These are phyloP conservation scores for Ia io DNA, from an alignment of 2,113 vertebrate genomes.

Conservation along the genomic window DNA sequence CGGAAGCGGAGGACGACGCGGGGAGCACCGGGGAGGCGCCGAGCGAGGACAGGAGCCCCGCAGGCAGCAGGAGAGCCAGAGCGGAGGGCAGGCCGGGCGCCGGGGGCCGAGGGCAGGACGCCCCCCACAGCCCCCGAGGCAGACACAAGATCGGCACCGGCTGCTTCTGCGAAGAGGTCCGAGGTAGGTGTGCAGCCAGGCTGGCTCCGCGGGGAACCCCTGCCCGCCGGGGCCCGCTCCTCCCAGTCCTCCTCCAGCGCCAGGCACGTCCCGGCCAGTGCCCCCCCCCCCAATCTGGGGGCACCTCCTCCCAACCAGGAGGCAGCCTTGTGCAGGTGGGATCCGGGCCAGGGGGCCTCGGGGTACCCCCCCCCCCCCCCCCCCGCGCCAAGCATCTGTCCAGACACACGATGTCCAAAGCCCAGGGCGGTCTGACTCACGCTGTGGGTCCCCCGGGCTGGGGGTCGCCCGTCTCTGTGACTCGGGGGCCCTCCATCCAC, in stretches of 20 bases:
- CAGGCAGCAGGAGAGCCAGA: not conserved
- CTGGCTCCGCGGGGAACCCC: not conserved
- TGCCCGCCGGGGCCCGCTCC: not conserved
- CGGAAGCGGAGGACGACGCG: not conserved
- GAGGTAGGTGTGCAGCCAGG: conserved; percentile 32
- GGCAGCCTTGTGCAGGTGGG: not conserved
- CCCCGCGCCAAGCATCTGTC: not conserved
- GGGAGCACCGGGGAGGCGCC: not conserved
- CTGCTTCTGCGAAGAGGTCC: not conserved
- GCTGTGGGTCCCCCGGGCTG: not conserved
- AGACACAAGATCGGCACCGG: not conserved
- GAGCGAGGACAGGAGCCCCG: not conserved
- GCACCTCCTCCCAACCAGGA: not conserved
- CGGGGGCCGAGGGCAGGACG: not conserved
- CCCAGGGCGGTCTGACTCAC: not conserved
- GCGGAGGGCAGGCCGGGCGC: not conserved
- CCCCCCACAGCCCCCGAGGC: conserved; percentile 1
- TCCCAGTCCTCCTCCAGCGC: not conserved
- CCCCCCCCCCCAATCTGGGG: not conserved
- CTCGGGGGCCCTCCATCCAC: fast-evolving
- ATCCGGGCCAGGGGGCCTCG: not conserved
- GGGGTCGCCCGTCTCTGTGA: not conserved
- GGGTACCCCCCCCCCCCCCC: not conserved
- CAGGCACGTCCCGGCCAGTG: not conserved
- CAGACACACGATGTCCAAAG: not conserved